Base-by-base conservation (phyloP, 2,888 invertebrate genomes). In the Gerris lacustris region DNA sequence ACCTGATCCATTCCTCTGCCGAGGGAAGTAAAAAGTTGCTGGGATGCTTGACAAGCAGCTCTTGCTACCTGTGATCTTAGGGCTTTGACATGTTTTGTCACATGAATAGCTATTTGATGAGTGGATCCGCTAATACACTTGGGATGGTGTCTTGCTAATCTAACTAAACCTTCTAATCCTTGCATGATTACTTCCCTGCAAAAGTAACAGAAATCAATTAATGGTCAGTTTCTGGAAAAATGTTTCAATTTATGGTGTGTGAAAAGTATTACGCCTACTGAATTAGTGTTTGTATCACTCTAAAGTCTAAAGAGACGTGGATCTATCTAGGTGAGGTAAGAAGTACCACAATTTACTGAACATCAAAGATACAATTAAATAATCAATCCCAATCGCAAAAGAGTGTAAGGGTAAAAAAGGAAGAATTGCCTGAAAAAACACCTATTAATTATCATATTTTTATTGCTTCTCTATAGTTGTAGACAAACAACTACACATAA, bases 1-100 rank as follows among this genome's bases (percentile, higher is more conserved):
- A 55, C 55, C 55, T 84, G 79, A 78, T 89, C 89, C 79, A 88
- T 76, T n/a, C 79, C 78, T 75, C 79, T 79, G 70, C 79, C 80
- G 72, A 87, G 86, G 5, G 86, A 81, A 45, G 83, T 82, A 79
- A 94, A 96, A 75, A 98, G 81, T 73, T 94, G 90, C 1, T 88
- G 88, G 64, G 95, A 83, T 6, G 91, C 87, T 73, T 88, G 84
- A 78, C 97, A 94, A 17, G 96, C 95, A 5, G 90, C 86, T 67
- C 96, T 85, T 0, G 96, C 90, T 0, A 96, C 96, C 79, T 96
- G 93, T 0, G 97, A 97, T 44, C 98, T 85, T 73, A 98, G 83
- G 80, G 95, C 97, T 75, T 90, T 89, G 67, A 94, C 89, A 78
- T 95, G 90, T 73, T 86, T 84, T 0, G 91, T 87, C 11, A 71